phyloP scores from a whole-genome alignment of 2,888 invertebrate species.

The Geotrupes spiniger region DNA sequence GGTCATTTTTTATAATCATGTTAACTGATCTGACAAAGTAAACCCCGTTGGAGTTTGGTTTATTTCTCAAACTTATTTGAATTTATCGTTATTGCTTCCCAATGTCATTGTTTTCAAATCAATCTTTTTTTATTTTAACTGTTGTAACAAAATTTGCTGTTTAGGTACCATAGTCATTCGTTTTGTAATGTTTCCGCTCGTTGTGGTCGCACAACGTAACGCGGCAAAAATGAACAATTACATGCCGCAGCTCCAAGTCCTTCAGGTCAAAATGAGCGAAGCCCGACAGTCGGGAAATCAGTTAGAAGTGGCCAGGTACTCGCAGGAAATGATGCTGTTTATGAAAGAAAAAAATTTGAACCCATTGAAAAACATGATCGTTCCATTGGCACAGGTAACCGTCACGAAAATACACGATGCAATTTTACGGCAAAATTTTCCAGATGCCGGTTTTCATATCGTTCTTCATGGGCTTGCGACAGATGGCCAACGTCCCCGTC shows the following conservation, averaged over 20 bases:
- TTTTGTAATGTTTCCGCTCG: slow-evolving; percentile 77
- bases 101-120: too few relatives aligned
- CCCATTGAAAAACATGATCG: slow-evolving; percentile 75
- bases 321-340: slow-evolving; percentile 74
- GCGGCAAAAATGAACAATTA: slow-evolving; percentile 78
- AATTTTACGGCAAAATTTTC: slow-evolving; percentile 20
- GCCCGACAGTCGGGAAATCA: slow-evolving; percentile 82
- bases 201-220: slow-evolving; percentile 78
- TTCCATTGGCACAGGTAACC: slow-evolving; percentile 72
- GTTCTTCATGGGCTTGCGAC: slow-evolving; percentile 82
- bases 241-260: slow-evolving; percentile 77
- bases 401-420: slow-evolving; percentile 15
- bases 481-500: slow-evolving; percentile 88
- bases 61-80: too few relatives aligned
- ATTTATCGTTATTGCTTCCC: too few relatives aligned
- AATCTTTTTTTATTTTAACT: too few relatives aligned
- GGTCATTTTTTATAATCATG: slow-evolving; percentile 14
- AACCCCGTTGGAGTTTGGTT: too few relatives aligned
- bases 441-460: slow-evolving; percentile 86
- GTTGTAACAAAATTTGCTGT: slow-evolving; percentile 32
- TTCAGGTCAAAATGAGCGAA: slow-evolving; percentile 83
- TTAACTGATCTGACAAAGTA: too few relatives aligned
- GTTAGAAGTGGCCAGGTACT: slow-evolving; percentile 70
- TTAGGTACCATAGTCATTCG: slow-evolving; percentile 76
- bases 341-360: slow-evolving; percentile 81